These are phyloP conservation scores for Otis tarda DNA, from an alignment of 2,113 vertebrate species.

Conservation along the genomic window DNA sequence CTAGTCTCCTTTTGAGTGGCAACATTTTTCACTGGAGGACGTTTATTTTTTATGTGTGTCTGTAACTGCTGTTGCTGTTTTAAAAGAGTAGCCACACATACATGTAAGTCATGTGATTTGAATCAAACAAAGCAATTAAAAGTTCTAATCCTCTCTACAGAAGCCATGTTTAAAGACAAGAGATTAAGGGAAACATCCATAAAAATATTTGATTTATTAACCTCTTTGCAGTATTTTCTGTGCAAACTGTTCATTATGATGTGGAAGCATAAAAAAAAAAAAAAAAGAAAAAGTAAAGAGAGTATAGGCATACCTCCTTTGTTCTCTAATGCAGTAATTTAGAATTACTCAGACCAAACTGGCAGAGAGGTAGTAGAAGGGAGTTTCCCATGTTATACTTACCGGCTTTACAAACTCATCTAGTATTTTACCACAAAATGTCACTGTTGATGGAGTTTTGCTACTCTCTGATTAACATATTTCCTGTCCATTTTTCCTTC, in stretches of 20 bases:
- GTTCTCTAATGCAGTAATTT: neutral
- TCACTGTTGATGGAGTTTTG: neutral
- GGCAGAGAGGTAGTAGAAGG: neutral
- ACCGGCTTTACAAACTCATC: neutral
- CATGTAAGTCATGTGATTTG: neutral
- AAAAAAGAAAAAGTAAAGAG: neutral
- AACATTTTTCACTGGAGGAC: slow-evolving; percentile 89
- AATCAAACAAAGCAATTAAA: neutral
- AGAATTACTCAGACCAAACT: neutral
- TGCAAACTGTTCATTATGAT: neutral
- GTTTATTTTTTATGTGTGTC: slow-evolving; percentile 84
- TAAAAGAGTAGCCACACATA: neutral
- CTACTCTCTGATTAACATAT: neutral
- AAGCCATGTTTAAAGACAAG: neutral
- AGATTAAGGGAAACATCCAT: neutral
- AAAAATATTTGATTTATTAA: neutral
- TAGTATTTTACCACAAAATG: neutral
- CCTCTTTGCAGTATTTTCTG: neutral
- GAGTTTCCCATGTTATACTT: neutral
- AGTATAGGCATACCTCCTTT: neutral
- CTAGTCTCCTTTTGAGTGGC: slow-evolving; percentile 96
- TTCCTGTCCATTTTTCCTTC: neutral
- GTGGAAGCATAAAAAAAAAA: neutral
- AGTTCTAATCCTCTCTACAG: neutral
- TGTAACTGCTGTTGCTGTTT: slow-evolving; percentile 76